phyloP scores from a whole-genome alignment of 2,888 invertebrate species.

The Drosophila anomalipes region DNA sequence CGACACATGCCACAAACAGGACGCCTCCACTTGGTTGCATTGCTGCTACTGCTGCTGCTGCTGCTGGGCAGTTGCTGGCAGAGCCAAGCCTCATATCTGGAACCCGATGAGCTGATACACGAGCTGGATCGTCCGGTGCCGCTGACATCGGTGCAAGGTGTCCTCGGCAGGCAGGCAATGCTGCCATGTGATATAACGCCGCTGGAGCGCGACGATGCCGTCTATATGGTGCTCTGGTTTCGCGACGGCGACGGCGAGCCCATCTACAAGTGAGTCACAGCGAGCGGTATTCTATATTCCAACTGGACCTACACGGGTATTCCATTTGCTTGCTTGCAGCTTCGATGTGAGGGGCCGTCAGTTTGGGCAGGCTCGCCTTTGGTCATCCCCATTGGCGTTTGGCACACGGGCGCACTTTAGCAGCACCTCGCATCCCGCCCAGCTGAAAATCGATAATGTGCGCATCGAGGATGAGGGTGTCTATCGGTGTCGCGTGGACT shows the following conservation, averaged over 20 bases:
- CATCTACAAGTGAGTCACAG: constrained; percentile 90
- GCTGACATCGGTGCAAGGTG: constrained; percentile 92
- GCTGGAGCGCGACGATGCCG: constrained; percentile 91
- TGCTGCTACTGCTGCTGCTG: constrained; percentile 57
- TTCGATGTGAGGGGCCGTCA: constrained; percentile 91
- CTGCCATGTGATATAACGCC: constrained; percentile 95
- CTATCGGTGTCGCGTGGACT: constrained; percentile 91
- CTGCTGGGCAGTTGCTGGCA: constrained; percentile 46
- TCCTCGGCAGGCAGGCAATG: constrained; percentile 92
- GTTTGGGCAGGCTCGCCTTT: constrained; percentile 91
- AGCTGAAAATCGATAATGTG: constrained; percentile 89
- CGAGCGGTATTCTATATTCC: neutral
- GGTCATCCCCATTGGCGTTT: constrained; percentile 91
- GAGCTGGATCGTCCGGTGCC: constrained; percentile 88
- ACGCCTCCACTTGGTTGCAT: constrained; percentile 68
- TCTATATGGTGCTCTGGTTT: constrained; percentile 96
- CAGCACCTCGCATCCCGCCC: constrained; percentile 92
- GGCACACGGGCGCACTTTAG: constrained; percentile 94
- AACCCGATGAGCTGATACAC: constrained; percentile 85
- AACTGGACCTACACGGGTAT: neutral
- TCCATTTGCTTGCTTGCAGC: constrained; percentile 85
- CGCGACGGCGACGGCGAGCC: constrained; percentile 93
- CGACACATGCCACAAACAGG: constrained; percentile 8
- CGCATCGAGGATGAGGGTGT: constrained; percentile 89
- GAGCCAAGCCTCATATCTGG: constrained; percentile 80